These are phyloP conservation scores for Acomys russatus DNA, from an alignment of 2,797 vertebrate species.

Conservation along the genomic window DNA sequence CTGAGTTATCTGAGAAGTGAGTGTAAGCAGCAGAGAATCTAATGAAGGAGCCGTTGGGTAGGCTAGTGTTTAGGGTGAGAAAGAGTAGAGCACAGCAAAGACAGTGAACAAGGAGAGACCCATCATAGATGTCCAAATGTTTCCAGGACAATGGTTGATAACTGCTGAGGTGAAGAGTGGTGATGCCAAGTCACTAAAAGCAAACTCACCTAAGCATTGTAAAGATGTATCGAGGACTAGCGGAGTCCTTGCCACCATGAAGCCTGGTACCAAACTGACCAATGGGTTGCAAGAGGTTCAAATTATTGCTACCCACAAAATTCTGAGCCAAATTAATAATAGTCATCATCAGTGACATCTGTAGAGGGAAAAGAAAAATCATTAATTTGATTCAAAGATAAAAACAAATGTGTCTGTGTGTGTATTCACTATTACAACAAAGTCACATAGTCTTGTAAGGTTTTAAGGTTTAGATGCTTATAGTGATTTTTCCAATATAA, in stretches of 20 bases:
- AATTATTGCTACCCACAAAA: conserved; percentile 99
- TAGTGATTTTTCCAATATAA: conserved; percentile 31
- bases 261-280: conserved; percentile 99
- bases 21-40: background rate
- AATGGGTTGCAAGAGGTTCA: conserved; percentile 96
- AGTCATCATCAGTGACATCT: conserved; percentile 98
- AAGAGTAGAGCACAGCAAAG: conserved; percentile 46
- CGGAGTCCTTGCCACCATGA: conserved; percentile 98
- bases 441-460: background rate
- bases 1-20: conserved; percentile 24
- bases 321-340: conserved; percentile 98
- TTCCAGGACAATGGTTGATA: conserved; percentile 25
- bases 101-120: background rate
- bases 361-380: conserved; percentile 57
- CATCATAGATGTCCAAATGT: background rate
- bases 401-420: background rate
- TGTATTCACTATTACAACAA: background rate
- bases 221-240: conserved; percentile 99
- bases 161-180: background rate
- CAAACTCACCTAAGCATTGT: conserved; percentile 97
- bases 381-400: conserved; percentile 11
- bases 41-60: background rate
- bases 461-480: background rate
- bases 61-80: background rate
- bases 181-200: conserved; percentile 16